phyloP scores from a whole-genome alignment of 2,888 invertebrate species.

The Stenotaenia linearis region DNA sequence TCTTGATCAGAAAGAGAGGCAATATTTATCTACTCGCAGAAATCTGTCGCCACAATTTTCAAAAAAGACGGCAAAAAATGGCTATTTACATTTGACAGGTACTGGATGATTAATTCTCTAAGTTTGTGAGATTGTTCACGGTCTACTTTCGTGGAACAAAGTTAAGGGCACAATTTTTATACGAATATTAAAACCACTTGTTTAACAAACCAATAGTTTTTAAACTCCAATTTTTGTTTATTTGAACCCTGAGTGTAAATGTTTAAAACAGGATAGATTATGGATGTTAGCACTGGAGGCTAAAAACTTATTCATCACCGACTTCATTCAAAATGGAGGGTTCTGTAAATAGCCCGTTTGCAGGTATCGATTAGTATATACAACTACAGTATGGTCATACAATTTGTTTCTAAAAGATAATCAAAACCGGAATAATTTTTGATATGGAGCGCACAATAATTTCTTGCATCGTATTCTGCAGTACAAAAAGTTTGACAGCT shows the following conservation, averaged over 20 bases:
- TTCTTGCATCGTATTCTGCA: background rate
- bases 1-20: background rate
- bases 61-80: background rate
- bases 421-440: background rate
- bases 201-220: background rate
- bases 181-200: background rate
- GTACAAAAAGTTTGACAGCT: slow-evolving; percentile 16
- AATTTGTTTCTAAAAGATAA: background rate
- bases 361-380: slow-evolving; percentile 1
- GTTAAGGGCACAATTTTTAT: background rate
- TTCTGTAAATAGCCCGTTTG: slow-evolving; percentile 17
- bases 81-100: slow-evolving; percentile 22
- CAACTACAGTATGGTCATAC: background rate
- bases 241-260: slow-evolving; percentile 10
- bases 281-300: background rate
- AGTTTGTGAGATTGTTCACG: slow-evolving; percentile 5
- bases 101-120: slow-evolving; percentile 21
- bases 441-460: background rate
- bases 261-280: background rate
- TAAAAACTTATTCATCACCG: background rate
- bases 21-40: background rate
- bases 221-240: background rate
- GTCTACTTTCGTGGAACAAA: background rate
- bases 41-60: slow-evolving; percentile 12
- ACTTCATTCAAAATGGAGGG: slow-evolving; percentile 26